These are phyloP conservation scores for Ctenodactylus gundi DNA, from an alignment of 2,113 vertebrate genomes.

Conservation along the genomic window DNA sequence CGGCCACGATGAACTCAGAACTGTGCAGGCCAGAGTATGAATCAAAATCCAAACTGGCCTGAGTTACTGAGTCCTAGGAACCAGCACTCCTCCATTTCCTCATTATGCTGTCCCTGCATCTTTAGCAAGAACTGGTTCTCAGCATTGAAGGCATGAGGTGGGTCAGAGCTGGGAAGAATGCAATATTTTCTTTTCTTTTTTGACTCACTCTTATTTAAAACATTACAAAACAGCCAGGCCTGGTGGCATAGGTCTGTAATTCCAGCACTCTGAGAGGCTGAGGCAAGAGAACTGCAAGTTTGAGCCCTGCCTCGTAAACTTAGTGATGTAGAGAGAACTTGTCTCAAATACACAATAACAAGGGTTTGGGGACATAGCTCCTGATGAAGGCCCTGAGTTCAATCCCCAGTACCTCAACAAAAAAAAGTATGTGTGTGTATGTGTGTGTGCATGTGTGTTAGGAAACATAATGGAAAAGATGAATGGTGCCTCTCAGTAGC, in stretches of 20 bases:
- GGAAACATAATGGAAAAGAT: not conserved
- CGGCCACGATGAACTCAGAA: not conserved
- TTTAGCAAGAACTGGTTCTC: constrained; percentile 12
- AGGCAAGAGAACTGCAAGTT: no score
- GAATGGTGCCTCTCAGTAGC: not conserved
- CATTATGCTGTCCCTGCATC: not conserved
- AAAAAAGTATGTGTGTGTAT: no score
- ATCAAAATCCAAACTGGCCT: not conserved
- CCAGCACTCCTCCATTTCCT: not conserved
- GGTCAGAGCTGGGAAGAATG: not conserved
- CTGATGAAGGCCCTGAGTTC: no score
- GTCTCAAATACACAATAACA: no score
- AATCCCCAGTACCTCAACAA: no score
- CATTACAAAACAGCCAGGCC: no score
- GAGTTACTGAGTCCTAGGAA: constrained; percentile 3
- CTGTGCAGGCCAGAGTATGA: not conserved
- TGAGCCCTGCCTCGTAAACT: no score
- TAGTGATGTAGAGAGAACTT: no score
- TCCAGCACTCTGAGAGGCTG: no score
- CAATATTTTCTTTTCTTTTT: not conserved
- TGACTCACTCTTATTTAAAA: constrained; percentile 20
- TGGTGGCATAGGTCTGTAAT: no score
- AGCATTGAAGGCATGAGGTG: not conserved
- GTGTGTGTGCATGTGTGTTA: no score
- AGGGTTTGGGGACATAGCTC: no score